Conservation (phyloP, 1,140 invertebrate species). For the Philopotamus ludificatus region DNA sequence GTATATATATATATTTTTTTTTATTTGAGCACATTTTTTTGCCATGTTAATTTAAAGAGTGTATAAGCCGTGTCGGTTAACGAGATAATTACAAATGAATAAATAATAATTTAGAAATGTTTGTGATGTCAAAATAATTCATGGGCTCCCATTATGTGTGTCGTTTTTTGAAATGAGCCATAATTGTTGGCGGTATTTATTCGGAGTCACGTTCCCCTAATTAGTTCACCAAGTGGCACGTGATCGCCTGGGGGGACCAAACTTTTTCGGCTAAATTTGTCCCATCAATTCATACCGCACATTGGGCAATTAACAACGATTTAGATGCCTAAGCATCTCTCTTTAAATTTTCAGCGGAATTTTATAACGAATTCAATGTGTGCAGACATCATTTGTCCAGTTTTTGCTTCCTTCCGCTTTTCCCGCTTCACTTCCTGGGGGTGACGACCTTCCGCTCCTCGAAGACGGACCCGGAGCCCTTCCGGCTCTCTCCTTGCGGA, state of each 20-base stretch:
- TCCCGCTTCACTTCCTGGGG: not conserved
- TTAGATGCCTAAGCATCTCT: not conserved
- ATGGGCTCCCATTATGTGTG: not conserved
- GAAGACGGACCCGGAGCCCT: slow-evolving; percentile 16
- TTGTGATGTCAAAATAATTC: no score
- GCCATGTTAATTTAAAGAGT: no score
- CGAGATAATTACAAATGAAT: no score
- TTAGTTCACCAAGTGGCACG: slow-evolving; percentile 22
- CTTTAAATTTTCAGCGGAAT: no score
- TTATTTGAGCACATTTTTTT: no score
- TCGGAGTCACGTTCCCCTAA: slow-evolving; percentile 26
- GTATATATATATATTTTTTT: no score
- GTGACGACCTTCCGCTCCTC: slow-evolving; percentile 16
- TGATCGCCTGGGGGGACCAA: slow-evolving; percentile 21
- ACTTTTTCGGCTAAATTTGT: slow-evolving; percentile 8
- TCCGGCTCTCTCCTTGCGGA: slow-evolving; percentile 5
- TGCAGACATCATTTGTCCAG: slow-evolving; percentile 22
- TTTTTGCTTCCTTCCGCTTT: slow-evolving; percentile 25
- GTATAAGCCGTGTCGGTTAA: no score
- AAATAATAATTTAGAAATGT: no score
- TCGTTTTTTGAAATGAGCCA: not conserved
- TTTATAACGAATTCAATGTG: slow-evolving; percentile 23
- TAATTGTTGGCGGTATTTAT: slow-evolving; percentile 12
- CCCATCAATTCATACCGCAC: slow-evolving; percentile 8
- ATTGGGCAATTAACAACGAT: slow-evolving; percentile 15